phyloP scores from a whole-genome alignment of 1,140 invertebrate genomes.

The Leptonema lineaticorne region DNA sequence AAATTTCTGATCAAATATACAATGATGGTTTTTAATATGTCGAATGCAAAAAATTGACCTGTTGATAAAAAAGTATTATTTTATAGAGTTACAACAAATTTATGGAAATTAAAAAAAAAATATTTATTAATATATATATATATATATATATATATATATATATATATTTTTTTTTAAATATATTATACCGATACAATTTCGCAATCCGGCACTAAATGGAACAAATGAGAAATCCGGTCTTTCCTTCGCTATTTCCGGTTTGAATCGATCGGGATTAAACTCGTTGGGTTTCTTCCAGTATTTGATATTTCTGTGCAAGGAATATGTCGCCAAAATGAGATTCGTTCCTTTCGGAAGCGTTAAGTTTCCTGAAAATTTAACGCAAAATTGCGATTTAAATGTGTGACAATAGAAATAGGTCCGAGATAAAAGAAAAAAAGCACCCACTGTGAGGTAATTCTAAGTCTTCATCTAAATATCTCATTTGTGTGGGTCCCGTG shows the following conservation, averaged over 20 bases:
- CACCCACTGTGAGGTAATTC: slow-evolving; percentile 1
- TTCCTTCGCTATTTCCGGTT: background rate
- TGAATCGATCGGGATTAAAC: slow-evolving; percentile 9
- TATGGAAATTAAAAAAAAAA: background rate
- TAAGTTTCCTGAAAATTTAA: slow-evolving; percentile 6
- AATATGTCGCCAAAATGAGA: background rate
- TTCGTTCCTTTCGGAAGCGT: background rate
- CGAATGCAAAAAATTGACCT: background rate
- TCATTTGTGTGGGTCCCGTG: background rate
- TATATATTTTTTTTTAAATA: background rate
- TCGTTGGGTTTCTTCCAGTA: background rate
- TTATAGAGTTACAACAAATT: background rate
- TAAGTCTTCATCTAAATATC: background rate
- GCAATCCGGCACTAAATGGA: background rate
- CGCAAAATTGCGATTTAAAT: no score
- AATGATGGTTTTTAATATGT: background rate
- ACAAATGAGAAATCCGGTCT: slow-evolving; percentile 10
- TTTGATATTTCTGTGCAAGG: background rate
- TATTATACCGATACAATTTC: slow-evolving; percentile 16
- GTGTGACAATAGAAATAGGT: no score
- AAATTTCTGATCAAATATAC: background rate
- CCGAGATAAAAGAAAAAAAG: no score
- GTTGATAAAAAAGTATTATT: background rate
- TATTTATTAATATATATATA: background rate
- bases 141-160: background rate